Evolutionary conservation across 2,797 vertebrate genomes (phyloP), one percentile per base, ranked within the genome.

Genomic region (Anomalospiza imberbis): DNA sequence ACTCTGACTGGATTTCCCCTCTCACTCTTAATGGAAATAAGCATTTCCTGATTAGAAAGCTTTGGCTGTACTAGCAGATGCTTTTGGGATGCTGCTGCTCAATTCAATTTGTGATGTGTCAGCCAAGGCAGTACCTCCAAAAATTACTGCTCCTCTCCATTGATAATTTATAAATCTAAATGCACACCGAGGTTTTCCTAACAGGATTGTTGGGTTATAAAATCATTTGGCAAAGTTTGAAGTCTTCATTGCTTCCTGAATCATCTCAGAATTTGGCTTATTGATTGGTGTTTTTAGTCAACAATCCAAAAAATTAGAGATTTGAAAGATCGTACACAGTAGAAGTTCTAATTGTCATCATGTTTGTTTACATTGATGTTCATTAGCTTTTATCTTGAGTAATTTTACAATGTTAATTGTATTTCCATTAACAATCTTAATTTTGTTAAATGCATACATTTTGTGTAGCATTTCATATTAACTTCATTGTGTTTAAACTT

Each of bases 241-340:
- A 75, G n/a, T 81, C 62, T 84, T 88, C 6, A 10, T 45, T 70
- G 18, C 60, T 94, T 91, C 62, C 77, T 91, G 66, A 85, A 47
- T 75, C 31, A 36, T 84, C 60, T 92, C 60, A 72, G 51, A 81
- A 79, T 87, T 55, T 87, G 83, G 28, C 47, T 29, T 1, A 47
- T 55, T 94, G 62, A 84, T 94, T 92, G 89, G 45, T 86, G 83
- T 62, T 65, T 88, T 91, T 84, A 65, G 57, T 68, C 20, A 75
- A 58, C 38, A 16, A 42, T 54, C 10, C 20, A 79, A 94, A 53
- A 67, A 24, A 44, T 28, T 48, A 65, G 7, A 66, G 61, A 88
- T 55, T 19, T 58, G 38, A 53, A 66, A 66, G 65, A 13, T 34
- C 6, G 8, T 40, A 9, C 68, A 32, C 3, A 54, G 12, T 9